Evolutionary conservation across 2,113 vertebrate genomes (phyloP).

Genomic region (Pycnonotus jocosus): DNA sequence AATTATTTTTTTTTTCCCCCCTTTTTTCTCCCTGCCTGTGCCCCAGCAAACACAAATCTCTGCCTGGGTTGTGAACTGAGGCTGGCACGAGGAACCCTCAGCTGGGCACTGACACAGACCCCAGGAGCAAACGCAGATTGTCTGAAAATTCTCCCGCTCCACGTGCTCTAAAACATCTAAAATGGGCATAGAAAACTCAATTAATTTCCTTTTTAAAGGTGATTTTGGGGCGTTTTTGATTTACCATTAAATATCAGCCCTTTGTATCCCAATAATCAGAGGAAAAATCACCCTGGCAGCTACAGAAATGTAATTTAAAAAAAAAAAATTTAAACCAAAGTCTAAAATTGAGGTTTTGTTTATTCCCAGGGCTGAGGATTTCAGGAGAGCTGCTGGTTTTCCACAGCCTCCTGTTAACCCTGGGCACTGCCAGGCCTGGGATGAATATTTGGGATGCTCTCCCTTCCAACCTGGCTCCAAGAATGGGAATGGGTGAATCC

Average conservation of each 20-base stretch:
- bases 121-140: too few species aligned
- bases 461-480: background rate
- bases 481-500: conserved; percentile 44
- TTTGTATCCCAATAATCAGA: background rate
- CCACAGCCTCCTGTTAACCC: background rate
- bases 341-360: background rate
- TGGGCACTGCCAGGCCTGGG: background rate
- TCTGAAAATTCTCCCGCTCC: too few species aligned
- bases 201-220: too few species aligned
- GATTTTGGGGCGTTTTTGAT: background rate
- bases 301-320: background rate
- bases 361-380: background rate
- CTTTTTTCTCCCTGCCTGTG: too few species aligned
- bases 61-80: too few species aligned
- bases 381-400: background rate
- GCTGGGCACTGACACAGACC: too few species aligned
- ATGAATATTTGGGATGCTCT: background rate
- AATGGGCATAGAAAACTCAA: too few species aligned
- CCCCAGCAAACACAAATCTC: too few species aligned
- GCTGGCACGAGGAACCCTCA: too few species aligned
- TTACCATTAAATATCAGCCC: background rate
- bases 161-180: too few species aligned
- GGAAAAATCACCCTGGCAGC: background rate
- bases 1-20: too few species aligned
- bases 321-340: background rate